phyloP scores from a whole-genome alignment of 2,797 vertebrate species.

The Tolypeutes matacus region DNA sequence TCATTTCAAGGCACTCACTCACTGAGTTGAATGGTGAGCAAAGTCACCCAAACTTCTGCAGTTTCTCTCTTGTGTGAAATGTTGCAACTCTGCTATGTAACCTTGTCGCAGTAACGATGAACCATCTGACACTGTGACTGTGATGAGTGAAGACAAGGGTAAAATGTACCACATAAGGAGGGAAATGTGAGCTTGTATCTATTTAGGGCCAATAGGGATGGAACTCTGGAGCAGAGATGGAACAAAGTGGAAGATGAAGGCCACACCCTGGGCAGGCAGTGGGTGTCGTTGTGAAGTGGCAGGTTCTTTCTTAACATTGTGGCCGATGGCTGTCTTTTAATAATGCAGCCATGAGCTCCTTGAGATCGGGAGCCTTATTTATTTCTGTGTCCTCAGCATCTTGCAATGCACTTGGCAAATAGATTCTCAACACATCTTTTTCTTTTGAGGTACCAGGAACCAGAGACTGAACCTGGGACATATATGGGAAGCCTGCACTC shows the following conservation, averaged over 20 bases:
- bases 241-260: neutral
- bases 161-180: neutral
- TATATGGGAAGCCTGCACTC: no score
- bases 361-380: no score
- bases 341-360: neutral
- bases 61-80: neutral
- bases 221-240: neutral
- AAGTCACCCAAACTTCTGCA: neutral
- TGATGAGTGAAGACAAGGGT: neutral
- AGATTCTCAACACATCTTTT: no score
- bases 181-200: neutral
- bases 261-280: no score
- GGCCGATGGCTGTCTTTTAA: neutral
- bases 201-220: neutral
- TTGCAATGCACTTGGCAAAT: no score
- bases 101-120: neutral
- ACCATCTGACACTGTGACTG: neutral
- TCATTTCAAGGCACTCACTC: neutral
- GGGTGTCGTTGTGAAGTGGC: neutral
- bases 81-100: neutral
- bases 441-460: no score
- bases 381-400: no score
- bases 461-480: no score
- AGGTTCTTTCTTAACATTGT: neutral
- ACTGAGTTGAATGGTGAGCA: neutral